A percentile compares a stretch with the other conserved stretches of the same genome.
These are phyloP conservation scores for Acipenser oxyrinchus DNA, from an alignment of 2,797 vertebrate genomes.

Conservation along the genomic window DNA sequence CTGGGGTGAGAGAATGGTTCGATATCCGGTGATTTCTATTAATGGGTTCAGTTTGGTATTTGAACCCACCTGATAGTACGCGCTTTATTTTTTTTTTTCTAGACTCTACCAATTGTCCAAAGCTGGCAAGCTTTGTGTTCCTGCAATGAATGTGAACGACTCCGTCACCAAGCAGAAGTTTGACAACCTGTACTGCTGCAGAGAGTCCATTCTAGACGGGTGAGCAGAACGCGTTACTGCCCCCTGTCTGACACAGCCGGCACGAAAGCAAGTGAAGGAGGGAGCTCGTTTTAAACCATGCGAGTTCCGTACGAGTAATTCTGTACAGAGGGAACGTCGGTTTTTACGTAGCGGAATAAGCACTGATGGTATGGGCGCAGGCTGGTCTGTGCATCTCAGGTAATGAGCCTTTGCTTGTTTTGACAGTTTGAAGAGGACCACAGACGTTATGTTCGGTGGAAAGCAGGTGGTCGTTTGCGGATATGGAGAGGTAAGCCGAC, in stretches of 20 bases:
- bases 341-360: too few relatives aligned
- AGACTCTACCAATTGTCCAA: conserved; percentile 93
- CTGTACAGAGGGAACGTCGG: too few relatives aligned
- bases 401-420: not conserved
- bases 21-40: too few relatives aligned
- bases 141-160: conserved; percentile 93
- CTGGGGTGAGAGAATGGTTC: too few relatives aligned
- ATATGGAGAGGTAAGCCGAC: conserved; percentile 82
- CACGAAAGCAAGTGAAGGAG: too few relatives aligned
- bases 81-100: conserved; percentile 28
- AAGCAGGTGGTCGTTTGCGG: conserved; percentile 93
- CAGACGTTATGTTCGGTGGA: conserved; percentile 94
- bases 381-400: too few relatives aligned
- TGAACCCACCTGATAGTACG: not conserved
- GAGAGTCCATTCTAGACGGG: conserved; percentile 91
- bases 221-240: conserved; percentile 45
- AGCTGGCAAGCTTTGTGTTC: conserved; percentile 87
- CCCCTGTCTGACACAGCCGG: not conserved
- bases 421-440: conserved; percentile 85
- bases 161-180: conserved; percentile 96
- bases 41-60: too few relatives aligned
- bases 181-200: conserved; percentile 92
- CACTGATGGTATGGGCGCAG: too few relatives aligned
- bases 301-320: too few relatives aligned
- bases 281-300: too few relatives aligned